These are phyloP conservation scores for Noctua fimbriata DNA, from an alignment of 2,888 invertebrate species.

Conservation along the genomic window DNA sequence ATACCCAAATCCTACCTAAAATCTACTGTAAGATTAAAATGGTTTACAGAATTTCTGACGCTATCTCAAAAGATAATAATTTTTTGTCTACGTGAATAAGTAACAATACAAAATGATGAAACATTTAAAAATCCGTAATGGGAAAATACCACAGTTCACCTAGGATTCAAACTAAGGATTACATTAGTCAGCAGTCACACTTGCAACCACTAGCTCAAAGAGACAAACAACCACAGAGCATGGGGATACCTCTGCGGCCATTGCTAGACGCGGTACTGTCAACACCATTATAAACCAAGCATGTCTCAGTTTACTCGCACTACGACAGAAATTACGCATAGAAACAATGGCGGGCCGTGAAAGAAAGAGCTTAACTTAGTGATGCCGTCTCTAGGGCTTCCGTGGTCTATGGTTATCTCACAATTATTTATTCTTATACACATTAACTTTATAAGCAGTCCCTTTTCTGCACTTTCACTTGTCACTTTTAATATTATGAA, in stretches of 20 bases:
- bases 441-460: slow-evolving; percentile 28
- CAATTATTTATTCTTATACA: slow-evolving; percentile 18
- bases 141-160: background rate
- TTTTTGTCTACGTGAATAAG: background rate
- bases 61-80: background rate
- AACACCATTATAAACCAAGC: background rate
- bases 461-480: slow-evolving; percentile 33
- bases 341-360: background rate
- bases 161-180: background rate
- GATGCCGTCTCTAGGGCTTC: background rate
- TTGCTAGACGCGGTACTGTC: background rate
- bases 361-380: background rate
- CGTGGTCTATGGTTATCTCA: background rate
- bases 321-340: background rate
- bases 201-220: background rate
- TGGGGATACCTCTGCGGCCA: too few species aligned
- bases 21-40: slow-evolving; percentile 5
- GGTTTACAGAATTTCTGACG: background rate
- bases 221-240: background rate
- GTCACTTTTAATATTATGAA: slow-evolving; percentile 31
- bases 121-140: background rate
- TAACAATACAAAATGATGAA: background rate
- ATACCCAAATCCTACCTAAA: background rate
- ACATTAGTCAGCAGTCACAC: background rate
- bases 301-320: background rate